These are phyloP conservation scores for Ptychadena robeensis DNA, from an alignment of 2,797 vertebrate species.

Conservation along the genomic window DNA sequence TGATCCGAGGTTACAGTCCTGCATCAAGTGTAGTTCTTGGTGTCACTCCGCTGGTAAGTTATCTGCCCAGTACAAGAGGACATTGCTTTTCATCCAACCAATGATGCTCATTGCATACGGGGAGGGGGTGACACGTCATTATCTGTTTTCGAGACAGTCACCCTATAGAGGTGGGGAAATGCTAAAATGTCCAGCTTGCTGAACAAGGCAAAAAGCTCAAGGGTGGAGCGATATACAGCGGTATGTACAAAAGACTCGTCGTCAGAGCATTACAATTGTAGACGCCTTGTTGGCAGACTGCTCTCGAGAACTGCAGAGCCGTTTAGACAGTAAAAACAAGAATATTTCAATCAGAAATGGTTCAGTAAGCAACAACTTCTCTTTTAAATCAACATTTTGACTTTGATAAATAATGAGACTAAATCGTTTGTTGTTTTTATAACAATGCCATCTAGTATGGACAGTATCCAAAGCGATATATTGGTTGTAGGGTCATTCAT, in stretches of 20 bases:
- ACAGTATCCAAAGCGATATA: no score
- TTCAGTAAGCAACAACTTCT: neutral
- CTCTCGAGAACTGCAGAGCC: neutral
- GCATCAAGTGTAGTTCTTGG: neutral
- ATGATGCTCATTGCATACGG: constrained; percentile 12
- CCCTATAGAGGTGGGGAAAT: neutral
- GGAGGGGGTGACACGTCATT: constrained; percentile 18
- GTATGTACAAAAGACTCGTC: constrained; percentile 16
- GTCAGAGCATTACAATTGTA: constrained; percentile 8
- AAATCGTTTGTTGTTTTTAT: no score
- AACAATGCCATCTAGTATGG: no score
- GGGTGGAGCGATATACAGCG: neutral
- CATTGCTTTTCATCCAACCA: neutral
- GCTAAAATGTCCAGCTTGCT: neutral
- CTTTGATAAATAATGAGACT: no score
- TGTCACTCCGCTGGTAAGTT: neutral
- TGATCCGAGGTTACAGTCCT: constrained; percentile 7
- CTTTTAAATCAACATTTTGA: neutral
- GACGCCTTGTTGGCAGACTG: neutral
- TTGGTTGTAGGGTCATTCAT: no score
- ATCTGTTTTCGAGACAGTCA: constrained; percentile 9
- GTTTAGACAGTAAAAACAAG: neutral
- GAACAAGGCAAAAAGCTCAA: constrained; percentile 12
- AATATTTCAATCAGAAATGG: neutral
- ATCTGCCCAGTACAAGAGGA: neutral